These are phyloP conservation scores for Rhynchophorus ferrugineus DNA, from an alignment of 1,140 invertebrate genomes.

Conservation along the genomic window DNA sequence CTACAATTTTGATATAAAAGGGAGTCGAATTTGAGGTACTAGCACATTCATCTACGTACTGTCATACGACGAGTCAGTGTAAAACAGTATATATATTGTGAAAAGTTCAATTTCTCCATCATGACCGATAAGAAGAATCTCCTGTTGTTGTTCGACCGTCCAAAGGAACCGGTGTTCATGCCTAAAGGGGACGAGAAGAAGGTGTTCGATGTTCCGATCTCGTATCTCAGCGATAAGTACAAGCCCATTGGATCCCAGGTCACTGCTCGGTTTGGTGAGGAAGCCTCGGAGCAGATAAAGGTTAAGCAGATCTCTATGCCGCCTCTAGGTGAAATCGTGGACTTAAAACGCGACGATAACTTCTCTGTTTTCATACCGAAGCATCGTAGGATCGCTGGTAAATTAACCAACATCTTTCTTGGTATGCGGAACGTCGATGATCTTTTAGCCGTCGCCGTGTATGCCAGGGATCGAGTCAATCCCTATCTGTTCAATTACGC, in stretches of 20 bases:
- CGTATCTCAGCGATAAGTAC: conserved; percentile 34
- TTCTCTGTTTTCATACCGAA: conserved; percentile 70
- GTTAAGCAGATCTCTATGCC: conserved; percentile 62
- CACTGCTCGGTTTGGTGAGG: conserved; percentile 47
- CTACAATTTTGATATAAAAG: too few species aligned
- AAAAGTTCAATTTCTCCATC: too few species aligned
- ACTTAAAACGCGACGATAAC: conserved; percentile 56
- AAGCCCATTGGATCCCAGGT: conserved; percentile 22
- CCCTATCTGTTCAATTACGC: conserved; percentile 72
- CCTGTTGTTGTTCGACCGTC: conserved; percentile 62
- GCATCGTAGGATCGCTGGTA: conserved; percentile 59
- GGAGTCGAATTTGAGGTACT: too few species aligned
- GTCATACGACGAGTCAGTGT: too few species aligned
- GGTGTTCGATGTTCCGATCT: conserved; percentile 52
- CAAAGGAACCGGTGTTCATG: conserved; percentile 62
- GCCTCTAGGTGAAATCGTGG: conserved; percentile 56
- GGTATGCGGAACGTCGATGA: conserved; percentile 63
- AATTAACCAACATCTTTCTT: conserved; percentile 66
- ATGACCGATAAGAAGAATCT: conserved; percentile 39
- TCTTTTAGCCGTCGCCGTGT: conserved; percentile 59
- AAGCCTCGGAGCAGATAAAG: conserved; percentile 46
- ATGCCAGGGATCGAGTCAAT: conserved; percentile 65
- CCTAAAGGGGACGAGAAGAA: conserved; percentile 52
- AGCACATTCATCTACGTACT: too few species aligned
- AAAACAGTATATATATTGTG: too few species aligned